Base-by-base conservation (phyloP, 1,140 invertebrate genomes). In the Nasonia giraulti region DNA sequence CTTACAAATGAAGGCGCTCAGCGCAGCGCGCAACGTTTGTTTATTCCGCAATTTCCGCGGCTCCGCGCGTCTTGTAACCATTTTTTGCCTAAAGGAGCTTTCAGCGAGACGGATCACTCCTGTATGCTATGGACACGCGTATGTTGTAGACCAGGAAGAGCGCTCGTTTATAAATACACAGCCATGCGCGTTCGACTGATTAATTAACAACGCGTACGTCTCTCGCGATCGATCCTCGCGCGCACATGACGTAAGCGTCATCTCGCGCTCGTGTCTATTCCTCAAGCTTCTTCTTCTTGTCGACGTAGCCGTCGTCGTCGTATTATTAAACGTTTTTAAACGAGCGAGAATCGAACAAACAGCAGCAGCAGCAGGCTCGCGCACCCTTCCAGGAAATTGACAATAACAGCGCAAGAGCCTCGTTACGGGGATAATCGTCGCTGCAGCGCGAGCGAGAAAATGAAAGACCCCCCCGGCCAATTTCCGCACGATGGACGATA, bases 401-500 rank as follows among this genome's bases (percentile, higher is more conserved):
- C 47, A 78, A 78, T 78, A 78, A 78, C 47, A 31, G 40, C 7
- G 77, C 62, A 27, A 71, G 23, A 10, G 27, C 68, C 68, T 27
- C 68, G 68, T 33, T 71, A 10, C 8, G 6, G 31, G 10, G 69
- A 81, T 73, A 81, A 73, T 73, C 68, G 20, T 33, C 33, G 33
- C 33, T 37, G 44, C 74, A 44, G 14, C 47, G 47, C 47, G 47
- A 23, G 81, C 31, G 55, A 68, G 81, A 83, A 78, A 83, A 83
- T 76, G 55, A 75, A 68, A 68, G 50, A 47, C 62, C 50, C 7
- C 40, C 88, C 85, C 79, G 82, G 82, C 83, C 88, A 89, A 89
- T 89, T 88, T 87, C 88, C 87, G 78, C 75, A 62, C 82, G 80
- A 82, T 47, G 68, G 83, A 80, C 83, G 78, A 89, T 89, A 88